A percentile compares a stretch with the other conserved stretches of the same genome.
Evolutionary conservation across 2,797 vertebrate genomes (phyloP).

Genomic region (Malurus splendens): DNA sequence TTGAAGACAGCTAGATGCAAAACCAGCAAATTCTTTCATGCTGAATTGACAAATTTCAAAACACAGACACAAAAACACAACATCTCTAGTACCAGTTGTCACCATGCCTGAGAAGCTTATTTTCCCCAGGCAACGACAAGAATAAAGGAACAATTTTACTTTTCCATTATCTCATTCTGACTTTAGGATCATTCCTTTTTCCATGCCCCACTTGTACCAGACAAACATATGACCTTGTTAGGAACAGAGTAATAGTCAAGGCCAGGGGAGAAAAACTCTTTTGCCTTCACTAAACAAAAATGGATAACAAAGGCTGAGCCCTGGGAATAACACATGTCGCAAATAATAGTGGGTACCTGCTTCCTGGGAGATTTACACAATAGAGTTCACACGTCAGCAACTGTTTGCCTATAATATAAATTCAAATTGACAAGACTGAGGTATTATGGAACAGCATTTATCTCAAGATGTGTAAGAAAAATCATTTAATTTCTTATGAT

Average conservation of each 20-base stretch:
- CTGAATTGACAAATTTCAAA: not conserved
- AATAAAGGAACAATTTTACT: not conserved
- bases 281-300: not conserved
- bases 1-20: not conserved
- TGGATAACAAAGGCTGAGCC: not conserved
- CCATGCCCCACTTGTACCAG: not conserved
- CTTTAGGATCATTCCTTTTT: not conserved
- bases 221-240: not conserved
- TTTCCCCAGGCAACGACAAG: not conserved
- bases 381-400: conserved; percentile 28
- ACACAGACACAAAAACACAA: not conserved
- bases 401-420: conserved; percentile 45
- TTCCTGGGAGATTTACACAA: conserved; percentile 36
- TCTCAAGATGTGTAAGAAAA: conserved; percentile 54
- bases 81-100: not conserved
- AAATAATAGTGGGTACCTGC: not conserved
- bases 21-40: not conserved
- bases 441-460: conserved; percentile 44
- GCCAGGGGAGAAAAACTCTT: not conserved
- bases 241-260: not conserved
- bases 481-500: conserved; percentile 63
- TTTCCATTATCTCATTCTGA: not conserved
- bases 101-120: not conserved
- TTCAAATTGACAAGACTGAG: conserved; percentile 55
- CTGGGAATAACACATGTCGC: not conserved